These are phyloP conservation scores for Arctia plantaginis DNA, from an alignment of 2,888 invertebrate genomes.

Conservation along the genomic window DNA sequence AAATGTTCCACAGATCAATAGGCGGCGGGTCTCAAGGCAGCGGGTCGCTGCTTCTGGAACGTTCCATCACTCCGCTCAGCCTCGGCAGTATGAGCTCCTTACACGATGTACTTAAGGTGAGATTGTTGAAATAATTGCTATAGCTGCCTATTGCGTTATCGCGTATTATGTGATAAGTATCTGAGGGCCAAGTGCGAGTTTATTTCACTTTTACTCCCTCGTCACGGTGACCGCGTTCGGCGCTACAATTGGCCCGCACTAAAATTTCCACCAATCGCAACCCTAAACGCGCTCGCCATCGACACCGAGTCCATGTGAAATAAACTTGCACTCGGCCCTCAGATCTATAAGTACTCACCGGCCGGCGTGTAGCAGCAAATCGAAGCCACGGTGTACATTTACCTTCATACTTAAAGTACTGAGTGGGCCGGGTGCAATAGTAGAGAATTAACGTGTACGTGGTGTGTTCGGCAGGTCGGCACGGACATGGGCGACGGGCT, in stretches of 20 bases:
- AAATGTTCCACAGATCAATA: slow-evolving; percentile 67
- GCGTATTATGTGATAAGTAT: not conserved
- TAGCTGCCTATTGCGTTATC: slow-evolving; percentile 1
- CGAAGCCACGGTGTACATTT: too few relatives aligned
- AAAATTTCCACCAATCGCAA: too few relatives aligned
- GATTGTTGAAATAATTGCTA: slow-evolving; percentile 18
- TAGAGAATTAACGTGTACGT: slow-evolving; percentile 25
- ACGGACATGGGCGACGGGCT: slow-evolving; percentile 64
- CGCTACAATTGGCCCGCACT: too few relatives aligned
- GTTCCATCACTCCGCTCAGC: slow-evolving; percentile 89
- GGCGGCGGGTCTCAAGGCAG: slow-evolving; percentile 92
- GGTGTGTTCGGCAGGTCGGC: slow-evolving; percentile 58
- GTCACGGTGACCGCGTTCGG: too few relatives aligned
- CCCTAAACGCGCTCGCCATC: too few relatives aligned
- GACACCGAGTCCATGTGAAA: too few relatives aligned
- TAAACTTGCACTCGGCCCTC: too few relatives aligned
- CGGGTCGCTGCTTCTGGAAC: slow-evolving; percentile 88
- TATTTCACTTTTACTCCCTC: too few relatives aligned
- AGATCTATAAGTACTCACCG: too few relatives aligned
- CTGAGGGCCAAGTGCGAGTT: too few relatives aligned
- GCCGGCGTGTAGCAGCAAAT: too few relatives aligned
- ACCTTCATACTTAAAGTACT: too few relatives aligned
- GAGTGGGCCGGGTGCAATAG: not conserved
- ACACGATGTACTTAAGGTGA: slow-evolving; percentile 90
- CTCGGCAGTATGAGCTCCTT: slow-evolving; percentile 92